Base-by-base conservation (phyloP, 2,113 vertebrate genomes). In the Centropristis striata region DNA sequence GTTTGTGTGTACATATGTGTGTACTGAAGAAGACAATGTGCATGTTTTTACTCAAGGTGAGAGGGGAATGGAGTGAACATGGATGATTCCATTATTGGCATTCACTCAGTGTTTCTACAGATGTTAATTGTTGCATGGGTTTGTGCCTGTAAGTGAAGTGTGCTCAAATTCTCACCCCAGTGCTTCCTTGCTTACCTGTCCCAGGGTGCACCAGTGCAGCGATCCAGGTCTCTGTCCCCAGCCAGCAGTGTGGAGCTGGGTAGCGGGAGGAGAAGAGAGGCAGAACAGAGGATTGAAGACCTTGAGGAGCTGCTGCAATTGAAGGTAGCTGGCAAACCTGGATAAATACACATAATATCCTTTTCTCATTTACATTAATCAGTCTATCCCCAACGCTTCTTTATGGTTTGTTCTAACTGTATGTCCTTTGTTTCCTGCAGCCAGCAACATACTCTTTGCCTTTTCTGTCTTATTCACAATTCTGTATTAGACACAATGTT, bases 161-260 rank as follows among this genome's bases (percentile, higher is more conserved):
- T 95, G 92, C 94, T 96, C 93, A 95, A 95, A 95, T 94, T 95
- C 95, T 96, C 84, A 87, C 57, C 57, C 71, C 47, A 58, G 46
- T 83, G 71, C 79, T 58, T 88, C 95, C 94, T 94, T 96, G 93
- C 95, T 95, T 94, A 93, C 95, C 93, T 96, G 90, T 96, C 95
- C 74, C 78, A 97, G 97, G 93, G 93, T 93, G 93, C 96, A 96
- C 95, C 96, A 96, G 96, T 97, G 95, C 97, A 96, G 94, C 93
- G 92, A 92, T 97, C 97, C 96, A 96, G 96, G 95, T 98, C 97
- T 94, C 93, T 97, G 93, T 98, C 98, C 96, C 97, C 96, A 83
- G 95, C 94, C 93, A 94, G 90, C 91, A 94, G 93, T 93, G 91
- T 91, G 47, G 92, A 90, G 85, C 91, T 93, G 81, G 88, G 86